A percentile compares a stretch with the other conserved stretches of the same genome.
Conservation (phyloP, 2,113 vertebrate species). For the Sorex araneus region DNA sequence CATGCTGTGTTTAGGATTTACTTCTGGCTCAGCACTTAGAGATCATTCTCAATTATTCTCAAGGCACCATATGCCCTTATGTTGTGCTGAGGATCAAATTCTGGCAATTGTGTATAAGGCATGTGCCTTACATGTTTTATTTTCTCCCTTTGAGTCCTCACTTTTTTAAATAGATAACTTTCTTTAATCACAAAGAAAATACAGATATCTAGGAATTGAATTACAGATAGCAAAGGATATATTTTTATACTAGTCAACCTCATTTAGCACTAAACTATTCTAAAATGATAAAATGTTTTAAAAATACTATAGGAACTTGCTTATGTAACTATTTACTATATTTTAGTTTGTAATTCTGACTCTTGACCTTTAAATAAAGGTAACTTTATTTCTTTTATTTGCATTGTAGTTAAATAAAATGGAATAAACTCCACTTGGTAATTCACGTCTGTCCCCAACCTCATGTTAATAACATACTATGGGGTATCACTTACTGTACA, state of each 20-base stretch:
- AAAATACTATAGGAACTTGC: background rate
- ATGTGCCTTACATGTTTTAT: too few relatives aligned
- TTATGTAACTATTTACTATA: background rate
- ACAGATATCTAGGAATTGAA: background rate
- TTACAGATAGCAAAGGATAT: background rate
- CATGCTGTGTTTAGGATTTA: background rate
- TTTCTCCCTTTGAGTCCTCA: too few relatives aligned
- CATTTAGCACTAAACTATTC: background rate
- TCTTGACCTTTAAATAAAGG: constrained; percentile 1
- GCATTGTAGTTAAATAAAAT: constrained; percentile 38
- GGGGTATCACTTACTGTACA: background rate
- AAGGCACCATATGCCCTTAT: too few relatives aligned
- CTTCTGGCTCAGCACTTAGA: too few relatives aligned
- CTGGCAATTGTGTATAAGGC: too few relatives aligned
- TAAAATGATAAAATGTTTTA: constrained; percentile 15
- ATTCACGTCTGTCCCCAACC: background rate
- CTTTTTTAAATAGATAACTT: background rate
- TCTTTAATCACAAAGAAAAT: constrained; percentile 33
- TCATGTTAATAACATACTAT: background rate
- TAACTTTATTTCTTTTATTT: background rate
- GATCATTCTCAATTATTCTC: too few relatives aligned
- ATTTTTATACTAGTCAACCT: background rate
- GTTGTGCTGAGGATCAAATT: too few relatives aligned
- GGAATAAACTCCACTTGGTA: background rate
- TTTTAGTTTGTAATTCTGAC: background rate